phyloP scores from a whole-genome alignment of 2,797 vertebrate genomes.

The Melanotaenia parkinsoni region DNA sequence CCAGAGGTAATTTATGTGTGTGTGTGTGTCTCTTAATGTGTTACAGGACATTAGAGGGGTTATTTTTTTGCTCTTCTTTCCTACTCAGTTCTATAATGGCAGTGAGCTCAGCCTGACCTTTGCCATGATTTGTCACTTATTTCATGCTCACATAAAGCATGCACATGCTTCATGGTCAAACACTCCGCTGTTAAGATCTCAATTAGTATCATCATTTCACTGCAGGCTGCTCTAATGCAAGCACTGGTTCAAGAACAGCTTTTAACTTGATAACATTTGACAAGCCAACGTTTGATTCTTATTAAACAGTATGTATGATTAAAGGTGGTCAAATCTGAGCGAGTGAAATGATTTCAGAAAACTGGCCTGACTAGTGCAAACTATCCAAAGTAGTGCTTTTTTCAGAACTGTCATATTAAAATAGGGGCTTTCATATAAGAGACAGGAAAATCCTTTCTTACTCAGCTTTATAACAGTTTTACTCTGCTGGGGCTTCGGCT shows the following conservation, averaged over 20 bases:
- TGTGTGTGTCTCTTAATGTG: slow-evolving; percentile 21
- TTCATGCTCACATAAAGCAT: slow-evolving; percentile 5
- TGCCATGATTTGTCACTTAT: slow-evolving; percentile 36
- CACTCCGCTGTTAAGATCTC: slow-evolving; percentile 61
- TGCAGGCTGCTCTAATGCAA: not conserved
- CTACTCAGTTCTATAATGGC: slow-evolving; percentile 30
- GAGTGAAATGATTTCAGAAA: too few species aligned
- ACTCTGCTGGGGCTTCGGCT: too few species aligned
- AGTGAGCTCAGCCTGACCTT: slow-evolving; percentile 48
- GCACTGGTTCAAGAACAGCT: not conserved
- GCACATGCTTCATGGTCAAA: slow-evolving; percentile 32
- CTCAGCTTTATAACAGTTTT: too few species aligned
- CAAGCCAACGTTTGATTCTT: not conserved
- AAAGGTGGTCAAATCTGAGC: not conserved
- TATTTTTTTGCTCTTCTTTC: slow-evolving; percentile 17
- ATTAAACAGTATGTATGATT: not conserved
- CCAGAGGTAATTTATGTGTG: slow-evolving; percentile 86
- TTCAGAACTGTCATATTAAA: too few species aligned
- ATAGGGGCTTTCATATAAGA: too few species aligned
- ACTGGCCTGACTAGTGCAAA: too few species aligned
- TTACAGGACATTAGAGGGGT: slow-evolving; percentile 25
- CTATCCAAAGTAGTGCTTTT: too few species aligned
- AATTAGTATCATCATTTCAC: slow-evolving; percentile 43
- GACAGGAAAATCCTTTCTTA: too few species aligned
- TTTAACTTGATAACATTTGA: not conserved